These are phyloP conservation scores for Ctenodactylus gundi DNA, from an alignment of 2,113 vertebrate genomes.

Conservation along the genomic window DNA sequence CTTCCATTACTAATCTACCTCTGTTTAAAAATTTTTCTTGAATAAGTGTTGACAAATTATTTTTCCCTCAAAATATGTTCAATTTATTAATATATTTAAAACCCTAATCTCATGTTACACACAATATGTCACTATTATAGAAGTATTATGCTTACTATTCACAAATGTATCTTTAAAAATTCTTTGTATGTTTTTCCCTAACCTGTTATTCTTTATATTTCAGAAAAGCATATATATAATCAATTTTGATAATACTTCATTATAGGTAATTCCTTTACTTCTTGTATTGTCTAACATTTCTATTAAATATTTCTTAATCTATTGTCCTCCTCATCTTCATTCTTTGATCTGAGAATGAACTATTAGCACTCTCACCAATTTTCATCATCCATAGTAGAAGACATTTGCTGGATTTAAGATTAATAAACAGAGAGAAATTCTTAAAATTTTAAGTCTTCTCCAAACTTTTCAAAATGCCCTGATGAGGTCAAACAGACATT, in stretches of 20 bases:
- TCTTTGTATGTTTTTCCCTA: background rate
- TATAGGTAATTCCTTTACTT: background rate
- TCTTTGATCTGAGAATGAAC: background rate
- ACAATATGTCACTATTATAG: background rate
- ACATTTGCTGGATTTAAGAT: background rate
- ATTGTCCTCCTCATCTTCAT: background rate
- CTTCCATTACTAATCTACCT: background rate
- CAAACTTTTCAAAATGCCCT: background rate
- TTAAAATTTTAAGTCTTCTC: background rate
- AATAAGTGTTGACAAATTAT: background rate
- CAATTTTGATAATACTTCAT: background rate
- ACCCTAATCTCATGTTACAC: background rate
- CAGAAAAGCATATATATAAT: background rate
- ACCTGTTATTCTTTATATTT: conserved; percentile 1
- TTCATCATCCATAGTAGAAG: background rate
- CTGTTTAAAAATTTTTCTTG: conserved; percentile 33
- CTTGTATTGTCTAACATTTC: background rate
- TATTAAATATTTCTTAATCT: background rate
- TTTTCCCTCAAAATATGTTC: conserved; percentile 3
- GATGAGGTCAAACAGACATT: background rate
- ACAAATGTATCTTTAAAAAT: background rate
- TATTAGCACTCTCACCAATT: background rate
- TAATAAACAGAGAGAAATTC: background rate
- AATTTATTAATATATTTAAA: conserved; percentile 26
- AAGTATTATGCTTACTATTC: background rate